Evolutionary conservation across 2,797 vertebrate genomes (phyloP).

Genomic region (Macrochelys suwanniensis): DNA sequence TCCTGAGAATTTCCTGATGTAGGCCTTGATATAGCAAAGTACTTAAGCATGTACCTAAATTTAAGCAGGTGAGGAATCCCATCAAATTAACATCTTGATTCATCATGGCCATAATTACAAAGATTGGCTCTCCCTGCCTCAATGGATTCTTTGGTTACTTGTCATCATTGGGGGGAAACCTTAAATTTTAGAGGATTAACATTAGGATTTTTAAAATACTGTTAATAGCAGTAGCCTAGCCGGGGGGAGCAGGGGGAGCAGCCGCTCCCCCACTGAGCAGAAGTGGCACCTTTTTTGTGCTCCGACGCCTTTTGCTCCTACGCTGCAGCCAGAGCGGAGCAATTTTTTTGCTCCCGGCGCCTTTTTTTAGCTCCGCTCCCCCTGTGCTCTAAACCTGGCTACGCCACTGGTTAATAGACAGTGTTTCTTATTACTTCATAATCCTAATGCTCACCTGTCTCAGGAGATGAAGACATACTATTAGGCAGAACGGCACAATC

Average conservation of each 20-base stretch:
- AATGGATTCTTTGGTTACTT: neutral
- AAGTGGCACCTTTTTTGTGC: too few relatives aligned
- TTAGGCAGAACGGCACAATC: conserved; percentile 34
- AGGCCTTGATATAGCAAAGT: neutral
- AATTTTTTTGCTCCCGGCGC: too few relatives aligned
- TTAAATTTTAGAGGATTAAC: conserved; percentile 28
- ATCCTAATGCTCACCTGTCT: conserved; percentile 32
- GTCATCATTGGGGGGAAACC: conserved; percentile 8
- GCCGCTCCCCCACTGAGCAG: too few relatives aligned
- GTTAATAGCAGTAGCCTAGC: too few relatives aligned
- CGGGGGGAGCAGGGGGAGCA: too few relatives aligned
- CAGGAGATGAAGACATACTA: conserved; percentile 41
- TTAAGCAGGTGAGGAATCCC: neutral
- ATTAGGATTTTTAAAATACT: neutral
- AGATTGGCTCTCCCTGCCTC: neutral
- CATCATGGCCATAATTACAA: conserved; percentile 1
- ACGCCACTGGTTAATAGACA: neutral
- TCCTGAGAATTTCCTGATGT: neutral
- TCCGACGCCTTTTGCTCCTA: too few relatives aligned
- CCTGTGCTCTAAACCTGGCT: too few relatives aligned
- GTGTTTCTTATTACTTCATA: conserved; percentile 53
- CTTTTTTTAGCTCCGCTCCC: too few relatives aligned
- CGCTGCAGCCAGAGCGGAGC: too few relatives aligned
- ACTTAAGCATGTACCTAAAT: neutral
- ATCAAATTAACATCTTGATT: neutral